phyloP scores from a whole-genome alignment of 2,113 vertebrate genomes.

The Callithrix jacchus region DNA sequence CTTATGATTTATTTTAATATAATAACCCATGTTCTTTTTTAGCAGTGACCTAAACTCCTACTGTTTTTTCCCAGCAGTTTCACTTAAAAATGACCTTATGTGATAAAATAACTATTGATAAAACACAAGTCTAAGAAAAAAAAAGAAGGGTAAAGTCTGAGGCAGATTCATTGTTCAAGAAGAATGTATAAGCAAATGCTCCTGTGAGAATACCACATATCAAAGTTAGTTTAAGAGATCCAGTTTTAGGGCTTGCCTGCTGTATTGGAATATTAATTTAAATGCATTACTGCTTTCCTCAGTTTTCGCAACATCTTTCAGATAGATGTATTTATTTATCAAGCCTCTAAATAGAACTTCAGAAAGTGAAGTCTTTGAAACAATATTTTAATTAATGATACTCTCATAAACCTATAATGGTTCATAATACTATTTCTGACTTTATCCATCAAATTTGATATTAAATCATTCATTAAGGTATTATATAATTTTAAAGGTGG shows the following conservation, averaged over 20 bases:
- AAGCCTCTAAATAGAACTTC: conserved; percentile 11
- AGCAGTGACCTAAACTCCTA: conserved; percentile 18
- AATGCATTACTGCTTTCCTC: background rate
- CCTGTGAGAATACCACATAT: background rate
- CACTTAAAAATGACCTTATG: background rate
- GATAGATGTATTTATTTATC: conserved; percentile 28
- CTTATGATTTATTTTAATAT: no score
- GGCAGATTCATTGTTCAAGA: background rate
- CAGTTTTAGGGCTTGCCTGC: background rate
- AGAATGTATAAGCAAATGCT: background rate
- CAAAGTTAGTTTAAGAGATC: background rate
- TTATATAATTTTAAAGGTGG: background rate
- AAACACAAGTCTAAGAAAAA: background rate
- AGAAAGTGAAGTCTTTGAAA: background rate
- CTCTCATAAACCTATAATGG: background rate
- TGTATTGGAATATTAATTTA: no score
- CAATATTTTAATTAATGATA: background rate
- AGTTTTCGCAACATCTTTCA: conserved; percentile 34
- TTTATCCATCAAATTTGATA: background rate
- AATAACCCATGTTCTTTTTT: conserved; percentile 2
- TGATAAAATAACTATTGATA: conserved; percentile 3
- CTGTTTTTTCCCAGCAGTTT: background rate
- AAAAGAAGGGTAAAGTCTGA: background rate
- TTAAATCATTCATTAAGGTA: background rate
- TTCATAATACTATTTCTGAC: background rate